These are phyloP conservation scores for Chironomus striatipennis DNA, from an alignment of 1,140 invertebrate species.

Conservation along the genomic window DNA sequence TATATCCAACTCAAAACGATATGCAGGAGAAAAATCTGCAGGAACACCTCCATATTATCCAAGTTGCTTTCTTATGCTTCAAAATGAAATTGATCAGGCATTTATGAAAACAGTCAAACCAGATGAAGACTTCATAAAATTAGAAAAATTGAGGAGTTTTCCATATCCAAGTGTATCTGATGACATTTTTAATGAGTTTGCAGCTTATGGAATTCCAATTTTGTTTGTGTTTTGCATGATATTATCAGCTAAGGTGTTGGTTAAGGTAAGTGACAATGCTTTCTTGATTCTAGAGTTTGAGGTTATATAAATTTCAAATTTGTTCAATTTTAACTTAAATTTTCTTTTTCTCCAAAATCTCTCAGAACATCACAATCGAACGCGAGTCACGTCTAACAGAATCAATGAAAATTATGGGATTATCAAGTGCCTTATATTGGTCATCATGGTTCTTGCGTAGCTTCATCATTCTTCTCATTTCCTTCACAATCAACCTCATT, in stretches of 20 bases:
- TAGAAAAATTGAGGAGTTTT: not conserved
- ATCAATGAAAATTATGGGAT: constrained; percentile 76
- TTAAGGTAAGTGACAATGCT: not conserved
- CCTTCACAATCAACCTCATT: constrained; percentile 45
- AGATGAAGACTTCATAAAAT: not conserved
- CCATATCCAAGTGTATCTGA: not conserved
- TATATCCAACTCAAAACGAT: too few relatives aligned
- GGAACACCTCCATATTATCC: not conserved
- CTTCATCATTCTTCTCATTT: constrained; percentile 55
- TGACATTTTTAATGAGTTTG: not conserved
- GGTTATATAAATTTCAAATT: too few relatives aligned
- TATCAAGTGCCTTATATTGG: constrained; percentile 69
- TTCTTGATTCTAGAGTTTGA: too few relatives aligned
- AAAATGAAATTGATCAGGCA: not conserved
- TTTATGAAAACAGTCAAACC: not conserved
- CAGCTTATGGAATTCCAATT: not conserved
- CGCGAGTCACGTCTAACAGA: constrained; percentile 54
- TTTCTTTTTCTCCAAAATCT: too few relatives aligned
- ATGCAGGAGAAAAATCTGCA: not conserved
- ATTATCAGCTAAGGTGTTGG: not conserved
- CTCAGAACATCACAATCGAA: constrained; percentile 43
- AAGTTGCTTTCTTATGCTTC: not conserved
- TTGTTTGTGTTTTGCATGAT: not conserved
- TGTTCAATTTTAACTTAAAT: too few relatives aligned
- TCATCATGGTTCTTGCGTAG: constrained; percentile 66